Base-by-base conservation (phyloP, 2,888 invertebrate species). In the Sinohyriopsis cumingii region DNA sequence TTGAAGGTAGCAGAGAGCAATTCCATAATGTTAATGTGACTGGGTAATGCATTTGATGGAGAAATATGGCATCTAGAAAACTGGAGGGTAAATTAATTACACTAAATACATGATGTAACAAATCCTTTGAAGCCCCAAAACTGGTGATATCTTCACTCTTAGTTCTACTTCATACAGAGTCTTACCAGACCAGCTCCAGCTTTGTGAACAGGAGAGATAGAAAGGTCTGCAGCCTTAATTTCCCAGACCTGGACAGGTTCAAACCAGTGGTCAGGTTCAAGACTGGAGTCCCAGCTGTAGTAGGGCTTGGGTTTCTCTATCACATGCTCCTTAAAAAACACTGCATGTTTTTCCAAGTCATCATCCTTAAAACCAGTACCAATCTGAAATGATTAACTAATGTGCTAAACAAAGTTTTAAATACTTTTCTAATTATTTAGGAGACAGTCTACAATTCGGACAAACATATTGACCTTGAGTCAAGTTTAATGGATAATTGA, bases 311-410 rank as follows among this genome's bases (percentile, higher is more conserved):
- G 94, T 67, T 92, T 91, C 0, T 93, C 91, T 59, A 97, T 93
- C n/a, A 95, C 91, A 82, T 95, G 94, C 1, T 93, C 91, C 82
- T 95, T 93, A 53, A 99, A 92, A 80, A 93, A 93, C 60, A 93
- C 93, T 0, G 95, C 93, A 88, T 97, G 95, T 19, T 91, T 92
- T 73, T 93, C 93, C 61, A 99, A 92, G 85, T 94, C 94, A 55
- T 97, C 97, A 89, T 99, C 99, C 68, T 93, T 94, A 91, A 99
- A 99, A 65, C 99, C 99, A 73, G 95, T 96, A 71, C 97, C 96
- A 88, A 97, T 94, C 94, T 94, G 80, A 22, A 67, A 19, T 20
- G 9, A 54, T 22, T 19, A 53, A 55, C 5, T 64, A 3, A 53
- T 22, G 25, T 9, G 3, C 28, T 25, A 22, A 20, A 22, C 3